Percentiles rank a stretch among this genome's conserved stretches.
phyloP scores from a whole-genome alignment of 2,113 vertebrate species.

The Albula glossodonta region DNA sequence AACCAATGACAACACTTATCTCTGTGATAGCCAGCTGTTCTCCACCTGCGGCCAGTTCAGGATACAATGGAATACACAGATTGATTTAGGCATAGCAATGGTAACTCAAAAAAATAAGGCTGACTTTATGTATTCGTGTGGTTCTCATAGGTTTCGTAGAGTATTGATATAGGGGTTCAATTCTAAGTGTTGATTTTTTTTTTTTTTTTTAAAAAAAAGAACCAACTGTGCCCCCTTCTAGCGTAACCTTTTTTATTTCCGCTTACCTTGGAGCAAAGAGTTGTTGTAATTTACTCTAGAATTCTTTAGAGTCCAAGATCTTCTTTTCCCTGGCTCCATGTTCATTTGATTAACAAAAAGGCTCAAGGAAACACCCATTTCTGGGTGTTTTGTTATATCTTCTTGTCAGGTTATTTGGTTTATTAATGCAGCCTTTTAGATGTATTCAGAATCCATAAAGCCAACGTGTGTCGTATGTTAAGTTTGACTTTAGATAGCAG shows the following conservation, averaged over 20 bases:
- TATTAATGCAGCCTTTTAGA: background rate
- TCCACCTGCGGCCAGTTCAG: background rate
- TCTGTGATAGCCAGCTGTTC: background rate
- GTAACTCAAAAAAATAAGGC: background rate
- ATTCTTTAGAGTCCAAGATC: constrained; percentile 34
- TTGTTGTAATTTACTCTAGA: constrained; percentile 17
- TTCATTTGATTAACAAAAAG: background rate
- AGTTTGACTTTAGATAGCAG: background rate
- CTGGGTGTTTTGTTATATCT: background rate
- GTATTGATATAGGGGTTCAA: background rate
- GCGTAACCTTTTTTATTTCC: constrained; percentile 32
- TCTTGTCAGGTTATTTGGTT: background rate
- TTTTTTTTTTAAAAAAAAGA: background rate
- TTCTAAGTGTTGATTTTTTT: background rate
- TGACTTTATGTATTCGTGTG: background rate
- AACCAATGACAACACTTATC: background rate
- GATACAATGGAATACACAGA: background rate
- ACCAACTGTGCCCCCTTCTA: background rate
- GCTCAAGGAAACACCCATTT: background rate
- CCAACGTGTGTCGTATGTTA: background rate
- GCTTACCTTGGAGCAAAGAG: constrained; percentile 19
- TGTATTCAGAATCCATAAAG: background rate
- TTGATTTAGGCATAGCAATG: background rate
- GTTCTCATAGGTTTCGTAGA: background rate
- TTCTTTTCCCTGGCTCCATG: constrained; percentile 22